Percentiles rank a stretch among this genome's conserved stretches.
Evolutionary conservation across 2,888 invertebrate species (phyloP).

Genomic region (Glyphotaelius pellucidus): DNA sequence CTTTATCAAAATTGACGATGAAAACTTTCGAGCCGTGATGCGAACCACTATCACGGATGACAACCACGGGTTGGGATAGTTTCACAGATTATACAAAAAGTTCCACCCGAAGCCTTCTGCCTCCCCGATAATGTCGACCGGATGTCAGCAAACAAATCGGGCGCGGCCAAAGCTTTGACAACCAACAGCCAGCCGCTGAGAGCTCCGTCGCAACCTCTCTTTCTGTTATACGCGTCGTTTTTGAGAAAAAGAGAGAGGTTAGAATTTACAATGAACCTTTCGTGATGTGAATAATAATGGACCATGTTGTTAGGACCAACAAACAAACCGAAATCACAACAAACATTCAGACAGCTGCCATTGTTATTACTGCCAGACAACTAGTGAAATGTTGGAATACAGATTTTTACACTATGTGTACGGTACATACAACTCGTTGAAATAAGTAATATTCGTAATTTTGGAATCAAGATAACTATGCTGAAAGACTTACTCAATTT

Average conservation of each 20-base stretch:
- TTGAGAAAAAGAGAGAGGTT: background rate
- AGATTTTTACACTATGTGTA: background rate
- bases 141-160: background rate
- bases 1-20: background rate
- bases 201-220: background rate
- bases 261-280: background rate
- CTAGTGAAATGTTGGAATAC: background rate
- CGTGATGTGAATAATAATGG: background rate
- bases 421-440: background rate
- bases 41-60: background rate
- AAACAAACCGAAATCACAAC: background rate
- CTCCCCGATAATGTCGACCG: background rate
- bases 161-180: background rate
- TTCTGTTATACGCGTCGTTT: background rate
- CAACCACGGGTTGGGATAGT: background rate
- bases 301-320: background rate
- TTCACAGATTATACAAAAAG: background rate
- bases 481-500: too few species aligned
- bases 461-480: too few species aligned
- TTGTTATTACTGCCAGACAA: background rate
- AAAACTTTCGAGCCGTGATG: background rate
- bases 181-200: background rate
- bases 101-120: background rate
- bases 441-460: background rate
- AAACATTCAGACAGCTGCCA: background rate